Percentiles rank a stretch among this genome's conserved stretches.
phyloP scores from a whole-genome alignment of 1,140 invertebrate species.

The Euborellia annulipes region DNA sequence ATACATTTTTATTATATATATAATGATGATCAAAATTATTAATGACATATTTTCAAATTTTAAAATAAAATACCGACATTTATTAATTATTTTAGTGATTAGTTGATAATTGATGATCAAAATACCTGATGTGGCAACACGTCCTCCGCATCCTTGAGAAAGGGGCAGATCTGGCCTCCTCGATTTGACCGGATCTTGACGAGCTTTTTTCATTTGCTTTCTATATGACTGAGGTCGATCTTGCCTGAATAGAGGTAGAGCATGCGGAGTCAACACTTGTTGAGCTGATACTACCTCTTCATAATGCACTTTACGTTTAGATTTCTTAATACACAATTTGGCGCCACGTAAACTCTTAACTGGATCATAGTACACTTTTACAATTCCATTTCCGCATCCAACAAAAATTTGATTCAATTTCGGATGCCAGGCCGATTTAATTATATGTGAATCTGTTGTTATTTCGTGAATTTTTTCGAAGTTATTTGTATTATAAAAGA shows the following conservation, averaged over 20 bases:
- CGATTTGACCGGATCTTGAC: slow-evolving; percentile 84
- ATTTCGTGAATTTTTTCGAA: slow-evolving; percentile 63
- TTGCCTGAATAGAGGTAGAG: slow-evolving; percentile 87
- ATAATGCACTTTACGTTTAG: slow-evolving; percentile 56
- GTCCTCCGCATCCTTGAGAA: slow-evolving; percentile 79
- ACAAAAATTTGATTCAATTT: slow-evolving; percentile 93
- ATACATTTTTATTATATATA: no score
- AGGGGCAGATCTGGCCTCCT: slow-evolving; percentile 86
- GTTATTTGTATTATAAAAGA: slow-evolving; percentile 68
- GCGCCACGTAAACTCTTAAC: slow-evolving; percentile 76
- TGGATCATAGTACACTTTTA: slow-evolving; percentile 84
- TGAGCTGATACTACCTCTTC: slow-evolving; percentile 76
- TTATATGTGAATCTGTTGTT: slow-evolving; percentile 59
- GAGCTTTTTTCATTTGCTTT: slow-evolving; percentile 82
- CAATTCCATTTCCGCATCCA: slow-evolving; percentile 77
- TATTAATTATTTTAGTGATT: no score
- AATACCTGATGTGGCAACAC: slow-evolving; percentile 85
- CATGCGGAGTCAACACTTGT: slow-evolving; percentile 95
- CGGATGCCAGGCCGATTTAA: slow-evolving; percentile 89
- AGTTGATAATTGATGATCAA: no score
- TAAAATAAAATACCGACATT: no score
- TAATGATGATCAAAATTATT: no score
- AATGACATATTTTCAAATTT: no score
- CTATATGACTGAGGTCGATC: slow-evolving; percentile 76
- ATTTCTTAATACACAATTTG: slow-evolving; percentile 75